Evolutionary conservation across 2,888 invertebrate genomes (phyloP), one percentile per base, ranked within the genome.

Genomic region (Augochlorella aurata): DNA sequence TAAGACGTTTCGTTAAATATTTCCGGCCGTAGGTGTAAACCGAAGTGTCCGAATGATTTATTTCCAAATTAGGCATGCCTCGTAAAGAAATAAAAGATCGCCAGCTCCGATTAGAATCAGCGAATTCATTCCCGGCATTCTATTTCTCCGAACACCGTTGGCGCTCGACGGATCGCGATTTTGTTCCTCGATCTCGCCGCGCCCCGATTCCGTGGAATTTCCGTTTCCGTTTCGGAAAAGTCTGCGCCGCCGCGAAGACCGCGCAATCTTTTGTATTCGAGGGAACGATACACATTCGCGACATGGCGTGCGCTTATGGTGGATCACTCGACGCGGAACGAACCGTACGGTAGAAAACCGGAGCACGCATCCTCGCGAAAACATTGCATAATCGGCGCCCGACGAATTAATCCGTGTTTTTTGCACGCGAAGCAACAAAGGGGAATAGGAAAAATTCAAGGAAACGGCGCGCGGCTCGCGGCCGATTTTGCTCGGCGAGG

Each of bases 241-340:
- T 38, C 58, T 7, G 38, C 21, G 0, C 54, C n/a, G 18, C 0
- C 29, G 29, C 18, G 50, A 50, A 24, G 24, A n/a, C 12, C 29
- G 29, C 29, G 67, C 16, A 14, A 16, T 47, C 47, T 67, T 24
- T 67, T 49, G 14, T 21, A 54, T 21, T 67, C 18, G 50, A 24
- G 21, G 10, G 65, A 68, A 68, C 79, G 72, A 79, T 44, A 47
- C 61, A 67, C 45, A 5, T 38, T 72, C 21, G 67, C n/a, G 79
- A 72, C 72, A 77, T 24, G 52, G 54, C 70, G 70, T 77, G 65
- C 38, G 66, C 49, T 49, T 49, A 49, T n/a, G 65, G 68, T 24
- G 49, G 61, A 79, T 79, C 80, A 79, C 63, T 73, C 80, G 80
- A 79, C 80, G 80, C 80, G 80, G 80, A 80, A 80, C 80, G 80